Conservation (phyloP, 1,140 invertebrate species). For the Heterodera schachtii region DNA sequence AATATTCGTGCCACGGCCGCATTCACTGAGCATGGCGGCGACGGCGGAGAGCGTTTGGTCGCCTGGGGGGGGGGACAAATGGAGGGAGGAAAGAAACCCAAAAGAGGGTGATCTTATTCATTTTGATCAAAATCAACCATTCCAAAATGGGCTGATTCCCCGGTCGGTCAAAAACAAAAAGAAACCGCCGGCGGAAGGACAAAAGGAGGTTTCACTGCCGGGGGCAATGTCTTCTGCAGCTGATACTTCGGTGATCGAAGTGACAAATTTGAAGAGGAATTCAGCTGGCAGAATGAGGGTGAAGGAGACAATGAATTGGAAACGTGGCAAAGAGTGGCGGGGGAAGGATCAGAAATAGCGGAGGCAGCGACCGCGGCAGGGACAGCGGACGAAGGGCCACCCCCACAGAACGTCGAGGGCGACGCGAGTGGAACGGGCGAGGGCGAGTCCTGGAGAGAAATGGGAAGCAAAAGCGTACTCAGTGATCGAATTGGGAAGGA, state of each 20-base stretch:
- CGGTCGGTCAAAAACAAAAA: background rate
- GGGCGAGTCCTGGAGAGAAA: slow-evolving; percentile 27
- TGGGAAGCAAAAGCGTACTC: slow-evolving; percentile 9
- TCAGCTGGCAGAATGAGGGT: background rate
- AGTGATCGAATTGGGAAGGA: background rate
- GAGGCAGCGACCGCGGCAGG: background rate
- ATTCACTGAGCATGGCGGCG: slow-evolving; percentile 15
- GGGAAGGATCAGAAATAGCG: background rate
- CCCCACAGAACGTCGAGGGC: background rate
- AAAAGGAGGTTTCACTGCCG: background rate
- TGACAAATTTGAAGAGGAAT: slow-evolving; percentile 28
- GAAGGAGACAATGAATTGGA: background rate
- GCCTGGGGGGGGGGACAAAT: background rate
- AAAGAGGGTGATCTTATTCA: background rate
- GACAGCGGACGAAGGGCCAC: background rate
- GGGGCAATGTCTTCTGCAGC: slow-evolving; percentile 3
- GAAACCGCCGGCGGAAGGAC: background rate
- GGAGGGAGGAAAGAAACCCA: background rate
- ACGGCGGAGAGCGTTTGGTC: slow-evolving; percentile 8
- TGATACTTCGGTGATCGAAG: slow-evolving; percentile 16
- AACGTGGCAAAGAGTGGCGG: background rate
- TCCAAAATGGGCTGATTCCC: background rate
- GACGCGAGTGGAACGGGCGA: slow-evolving; percentile 21
- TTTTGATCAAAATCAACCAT: background rate
- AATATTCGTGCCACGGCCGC: slow-evolving; percentile 21